Evolutionary conservation across 2,113 vertebrate species (phyloP), one percentile per base, ranked within the genome.

Genomic region (Pituophis catenifer): DNA sequence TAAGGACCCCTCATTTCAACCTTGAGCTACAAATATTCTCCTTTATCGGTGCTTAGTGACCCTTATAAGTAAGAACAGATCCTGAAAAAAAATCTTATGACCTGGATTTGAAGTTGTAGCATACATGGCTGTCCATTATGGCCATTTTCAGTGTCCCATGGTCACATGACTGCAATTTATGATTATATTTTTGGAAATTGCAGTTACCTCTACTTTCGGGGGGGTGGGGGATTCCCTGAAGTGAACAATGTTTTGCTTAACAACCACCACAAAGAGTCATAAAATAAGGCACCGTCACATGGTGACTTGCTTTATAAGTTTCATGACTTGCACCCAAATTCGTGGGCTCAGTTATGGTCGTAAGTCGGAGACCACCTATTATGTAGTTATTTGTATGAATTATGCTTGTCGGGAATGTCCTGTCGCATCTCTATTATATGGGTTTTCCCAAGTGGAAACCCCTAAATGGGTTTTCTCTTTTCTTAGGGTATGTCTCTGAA

Each of bases 401-500:
- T 24, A 21, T 26, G 12, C n/a, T 50, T 52, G 12, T 13, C 19
- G 70, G 33, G 44, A 90, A 1, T 53, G 19, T 59, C 50, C 53
- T 5, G 9, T 2, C 23, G 33, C 11, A 29, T 26, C 19, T 29
- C 12, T 53, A 44, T 52, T 11, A 44, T 59, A 59, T 38, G 10
- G 2, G 0, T 0, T 86, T 90, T 90, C 58, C 58, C 33, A 53
- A 38, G 44, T 38, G 9, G 59, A 62, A 26, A 62, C 9, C 3
- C 52, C 52, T 33, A 44, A 52, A 58, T 33, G 7, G 1, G 0
- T 0, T 90, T 88, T 88, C 86, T 7, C 91, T 90, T 96, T 86
- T 94, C 26, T 1, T 90, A 99, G 99, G 99, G 99, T 17, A 99
- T 99, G 99, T 99, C 99, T 97, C 97, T 99, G 98, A 99, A 99